phyloP scores from a whole-genome alignment of 1,140 invertebrate genomes.

The Magallana ariakensis region DNA sequence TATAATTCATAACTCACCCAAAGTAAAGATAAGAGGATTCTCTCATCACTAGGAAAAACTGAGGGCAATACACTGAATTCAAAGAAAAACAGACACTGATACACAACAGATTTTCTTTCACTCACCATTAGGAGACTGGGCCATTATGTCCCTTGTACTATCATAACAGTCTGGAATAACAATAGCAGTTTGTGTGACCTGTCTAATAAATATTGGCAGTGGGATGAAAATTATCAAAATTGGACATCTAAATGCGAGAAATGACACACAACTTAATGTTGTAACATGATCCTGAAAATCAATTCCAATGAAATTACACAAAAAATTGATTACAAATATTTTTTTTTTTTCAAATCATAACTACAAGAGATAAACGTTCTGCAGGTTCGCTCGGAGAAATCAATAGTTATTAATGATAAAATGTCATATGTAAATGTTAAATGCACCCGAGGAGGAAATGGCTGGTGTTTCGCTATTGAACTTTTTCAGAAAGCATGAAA shows the following conservation, averaged over 20 bases:
- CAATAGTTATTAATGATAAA: constrained; percentile 7
- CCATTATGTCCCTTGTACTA: neutral
- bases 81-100: too few species aligned
- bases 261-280: neutral
- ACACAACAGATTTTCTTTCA: neutral
- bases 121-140: constrained; percentile 28
- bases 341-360: neutral
- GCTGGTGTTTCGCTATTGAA: neutral
- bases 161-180: neutral
- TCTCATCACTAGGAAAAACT: too few species aligned
- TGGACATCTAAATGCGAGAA: neutral
- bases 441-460: neutral
- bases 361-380: neutral
- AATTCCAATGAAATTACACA: neutral
- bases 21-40: too few species aligned
- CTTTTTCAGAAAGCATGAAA: neutral
- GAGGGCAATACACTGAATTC: too few species aligned
- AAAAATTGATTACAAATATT: constrained; percentile 18
- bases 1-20: too few species aligned
- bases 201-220: neutral
- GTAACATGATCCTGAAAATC: neutral
- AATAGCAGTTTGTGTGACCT: neutral
- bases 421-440: constrained; percentile 30
- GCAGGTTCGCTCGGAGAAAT: neutral
- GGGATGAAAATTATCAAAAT: too few species aligned